Evolutionary conservation across 1,140 invertebrate species (phyloP).

Genomic region (Drosophila bocki): DNA sequence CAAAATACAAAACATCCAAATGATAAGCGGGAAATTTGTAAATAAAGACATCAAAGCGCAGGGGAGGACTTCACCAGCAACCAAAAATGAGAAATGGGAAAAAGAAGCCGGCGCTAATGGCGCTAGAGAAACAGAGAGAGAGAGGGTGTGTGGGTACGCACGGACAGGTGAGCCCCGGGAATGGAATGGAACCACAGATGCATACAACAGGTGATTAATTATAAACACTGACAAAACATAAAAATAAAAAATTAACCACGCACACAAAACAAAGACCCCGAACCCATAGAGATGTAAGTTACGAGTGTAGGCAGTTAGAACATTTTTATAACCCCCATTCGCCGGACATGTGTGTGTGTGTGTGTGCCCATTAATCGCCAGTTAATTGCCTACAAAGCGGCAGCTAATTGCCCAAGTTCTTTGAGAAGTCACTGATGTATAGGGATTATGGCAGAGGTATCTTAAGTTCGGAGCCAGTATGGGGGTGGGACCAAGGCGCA

Average conservation of each 20-base stretch:
- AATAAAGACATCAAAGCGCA: slow-evolving; percentile 82
- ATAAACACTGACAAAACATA: slow-evolving; percentile 83
- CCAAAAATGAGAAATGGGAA: slow-evolving; percentile 18
- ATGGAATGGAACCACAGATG: slow-evolving; percentile 36
- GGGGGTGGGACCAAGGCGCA: background rate
- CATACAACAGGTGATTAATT: slow-evolving; percentile 82
- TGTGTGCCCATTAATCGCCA: slow-evolving; percentile 72
- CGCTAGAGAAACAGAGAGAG: slow-evolving; percentile 43
- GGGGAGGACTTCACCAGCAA: slow-evolving; percentile 11
- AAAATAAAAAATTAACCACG: slow-evolving; percentile 79
- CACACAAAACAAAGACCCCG: slow-evolving; percentile 50
- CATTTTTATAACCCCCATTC: slow-evolving; percentile 64
- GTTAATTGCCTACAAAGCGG: slow-evolving; percentile 82
- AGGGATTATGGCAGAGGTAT: slow-evolving; percentile 15
- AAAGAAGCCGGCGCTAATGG: slow-evolving; percentile 78
- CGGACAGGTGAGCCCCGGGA: slow-evolving; percentile 6
- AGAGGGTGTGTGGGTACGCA: background rate
- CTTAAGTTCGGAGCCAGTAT: background rate
- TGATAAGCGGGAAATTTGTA: slow-evolving; percentile 83
- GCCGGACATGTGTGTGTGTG: slow-evolving; percentile 35
- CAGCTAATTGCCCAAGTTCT: slow-evolving; percentile 72
- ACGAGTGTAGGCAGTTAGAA: slow-evolving; percentile 58
- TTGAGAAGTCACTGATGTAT: slow-evolving; percentile 43
- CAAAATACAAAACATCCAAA: slow-evolving; percentile 79
- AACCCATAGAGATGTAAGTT: slow-evolving; percentile 23